Percentiles rank a stretch among this genome's conserved stretches.
phyloP scores from a whole-genome alignment of 2,888 invertebrate species.

The Polydrusus cervinus region DNA sequence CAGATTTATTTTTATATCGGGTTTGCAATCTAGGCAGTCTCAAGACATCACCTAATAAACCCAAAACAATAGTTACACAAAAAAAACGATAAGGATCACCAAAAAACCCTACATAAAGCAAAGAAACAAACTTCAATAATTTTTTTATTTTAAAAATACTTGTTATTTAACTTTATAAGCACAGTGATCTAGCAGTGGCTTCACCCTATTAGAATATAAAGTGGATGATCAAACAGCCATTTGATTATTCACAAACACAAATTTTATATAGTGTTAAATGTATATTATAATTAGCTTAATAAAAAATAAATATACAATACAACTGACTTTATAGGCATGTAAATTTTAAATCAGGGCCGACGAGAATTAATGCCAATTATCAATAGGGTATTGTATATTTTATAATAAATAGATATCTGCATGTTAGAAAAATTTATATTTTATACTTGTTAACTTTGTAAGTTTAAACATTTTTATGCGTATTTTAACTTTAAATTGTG shows the following conservation, averaged over 20 bases:
- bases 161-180: too few species aligned
- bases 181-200: too few species aligned
- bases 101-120: too few species aligned
- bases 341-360: conserved; percentile 24
- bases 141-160: too few species aligned
- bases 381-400: conserved; percentile 12
- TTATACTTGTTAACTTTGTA: conserved; percentile 6
- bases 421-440: conserved; percentile 8
- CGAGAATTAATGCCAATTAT: conserved; percentile 29
- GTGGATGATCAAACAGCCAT: conserved; percentile 67
- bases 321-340: conserved; percentile 19
- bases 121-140: too few species aligned
- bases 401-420: background rate
- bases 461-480: too few species aligned
- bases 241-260: conserved; percentile 64
- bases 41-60: too few species aligned
- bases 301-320: conserved; percentile 25
- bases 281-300: conserved; percentile 10
- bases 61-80: too few species aligned
- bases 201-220: background rate
- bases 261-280: conserved; percentile 21
- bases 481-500: background rate
- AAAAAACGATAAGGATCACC: too few species aligned
- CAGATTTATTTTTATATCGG: too few species aligned
- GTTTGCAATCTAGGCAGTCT: too few species aligned